Evolutionary conservation across 2,888 invertebrate genomes (phyloP).

Genomic region (Trichopria drosophilae): DNA sequence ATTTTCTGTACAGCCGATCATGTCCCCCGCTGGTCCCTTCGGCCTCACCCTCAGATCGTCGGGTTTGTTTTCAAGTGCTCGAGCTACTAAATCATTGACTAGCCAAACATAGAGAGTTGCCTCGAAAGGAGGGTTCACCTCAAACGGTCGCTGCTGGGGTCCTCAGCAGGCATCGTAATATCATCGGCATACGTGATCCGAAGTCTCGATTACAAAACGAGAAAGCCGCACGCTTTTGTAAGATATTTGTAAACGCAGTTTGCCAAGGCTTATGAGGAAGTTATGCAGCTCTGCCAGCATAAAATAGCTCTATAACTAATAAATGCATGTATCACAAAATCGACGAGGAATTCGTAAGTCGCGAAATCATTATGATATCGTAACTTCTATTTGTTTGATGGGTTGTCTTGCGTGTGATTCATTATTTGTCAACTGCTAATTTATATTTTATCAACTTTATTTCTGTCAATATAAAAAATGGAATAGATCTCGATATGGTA

Average conservation of each 20-base stretch:
- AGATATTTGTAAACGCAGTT: slow-evolving; percentile 52
- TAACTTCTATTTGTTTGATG: no score
- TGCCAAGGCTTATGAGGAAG: slow-evolving; percentile 34
- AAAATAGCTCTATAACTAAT: no score
- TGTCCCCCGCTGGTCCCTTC: slow-evolving; percentile 44
- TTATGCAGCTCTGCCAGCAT: no score
- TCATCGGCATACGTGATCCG: slow-evolving; percentile 41
- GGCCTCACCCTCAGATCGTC: slow-evolving; percentile 40
- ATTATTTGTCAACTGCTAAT: no score
- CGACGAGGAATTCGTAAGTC: no score
- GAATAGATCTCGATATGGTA: no score
- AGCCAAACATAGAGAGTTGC: slow-evolving; percentile 50
- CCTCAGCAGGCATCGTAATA: slow-evolving; percentile 53
- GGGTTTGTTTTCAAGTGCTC: slow-evolving; percentile 44
- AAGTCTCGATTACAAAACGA: slow-evolving; percentile 46
- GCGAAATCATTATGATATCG: no score
- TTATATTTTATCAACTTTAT: no score
- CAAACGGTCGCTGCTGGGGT: slow-evolving; percentile 56
- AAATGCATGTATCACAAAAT: no score
- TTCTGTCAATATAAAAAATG: no score
- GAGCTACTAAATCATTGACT: slow-evolving; percentile 55
- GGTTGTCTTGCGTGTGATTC: no score
- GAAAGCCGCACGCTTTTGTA: slow-evolving; percentile 51
- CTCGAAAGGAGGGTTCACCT: slow-evolving; percentile 44
- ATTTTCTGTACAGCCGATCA: slow-evolving; percentile 47